Base-by-base conservation (phyloP, 2,113 vertebrate genomes). In the Dendropsophus ebraccatus region DNA sequence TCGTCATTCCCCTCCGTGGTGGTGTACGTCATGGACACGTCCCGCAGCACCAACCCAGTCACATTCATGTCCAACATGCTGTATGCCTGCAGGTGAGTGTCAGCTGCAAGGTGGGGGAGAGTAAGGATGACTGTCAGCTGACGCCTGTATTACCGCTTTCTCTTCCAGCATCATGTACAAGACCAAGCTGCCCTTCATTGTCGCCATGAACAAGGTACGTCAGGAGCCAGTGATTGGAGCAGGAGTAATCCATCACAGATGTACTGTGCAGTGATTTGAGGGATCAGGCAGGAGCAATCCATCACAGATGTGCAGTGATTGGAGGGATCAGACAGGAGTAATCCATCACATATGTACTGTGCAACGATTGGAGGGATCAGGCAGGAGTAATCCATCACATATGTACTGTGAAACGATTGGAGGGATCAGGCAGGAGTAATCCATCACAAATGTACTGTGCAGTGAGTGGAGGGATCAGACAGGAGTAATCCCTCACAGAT, bases 61-160 rank as follows among this genome's bases (percentile, higher is more conserved):
- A 99, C 98, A 14, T 99, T 99, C 89, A 99, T 99, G 97, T 99
- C 98, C 89, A 99, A 99, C 90, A 99, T 99, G 98, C 93, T 99
- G 0, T 99, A 99, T 41, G 98, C 98, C 86, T 99, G 98, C 96
- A 99, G 98, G 98, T 99, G 87, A 90, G 90, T 70, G 16, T n/a
- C 12, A 6, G 41, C 5, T 4, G n/a, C 0, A 8, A 2, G 30
- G 50, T 16, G 12, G 11, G 25, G 2, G 32, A 7, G 19, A 32
- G 52, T 16, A 5, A 0, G 12, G 28, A 21, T 5, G 2, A 32
- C n/a, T 1, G 12, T 49, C 30, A 10, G 7, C 47, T 88, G 12
- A 88, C 21, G 17, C 16, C 67, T 54, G 19, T 35, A 23, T 41
- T n/a, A 32, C 17, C 6, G 81, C 14, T 88, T 41, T 86, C 87